A percentile compares a stretch with the other conserved stretches of the same genome.
These are phyloP conservation scores for Malthinus flaveolus DNA, from an alignment of 2,888 invertebrate species.

Conservation along the genomic window DNA sequence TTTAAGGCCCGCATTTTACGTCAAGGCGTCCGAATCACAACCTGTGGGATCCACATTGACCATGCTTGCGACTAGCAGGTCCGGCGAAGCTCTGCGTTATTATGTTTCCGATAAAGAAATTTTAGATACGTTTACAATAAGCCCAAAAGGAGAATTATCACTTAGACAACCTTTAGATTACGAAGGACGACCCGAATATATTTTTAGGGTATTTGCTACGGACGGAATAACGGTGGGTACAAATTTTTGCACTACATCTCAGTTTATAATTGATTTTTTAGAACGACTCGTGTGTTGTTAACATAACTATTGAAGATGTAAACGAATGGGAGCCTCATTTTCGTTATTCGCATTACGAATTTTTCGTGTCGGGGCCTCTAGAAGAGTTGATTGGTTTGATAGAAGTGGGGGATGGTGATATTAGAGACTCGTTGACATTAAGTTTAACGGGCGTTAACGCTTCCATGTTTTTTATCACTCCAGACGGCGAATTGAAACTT, in stretches of 20 bases:
- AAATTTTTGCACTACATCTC: neutral
- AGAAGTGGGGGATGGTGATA: constrained; percentile 87
- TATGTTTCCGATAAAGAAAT: constrained; percentile 75
- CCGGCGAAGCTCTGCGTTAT: constrained; percentile 70
- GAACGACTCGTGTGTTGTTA: constrained; percentile 84
- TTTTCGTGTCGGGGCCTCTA: constrained; percentile 57
- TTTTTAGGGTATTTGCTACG: constrained; percentile 80
- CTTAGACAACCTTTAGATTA: constrained; percentile 77
- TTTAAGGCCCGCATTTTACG: constrained; percentile 69
- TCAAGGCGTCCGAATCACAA: constrained; percentile 76
- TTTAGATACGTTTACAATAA: constrained; percentile 75
- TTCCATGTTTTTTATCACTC: constrained; percentile 63
- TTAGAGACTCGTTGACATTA: constrained; percentile 73
- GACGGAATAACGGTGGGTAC: constrained; percentile 71
- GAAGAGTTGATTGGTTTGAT: constrained; percentile 64
- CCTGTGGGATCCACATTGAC: constrained; percentile 74
- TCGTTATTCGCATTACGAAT: constrained; percentile 85
- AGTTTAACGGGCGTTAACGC: constrained; percentile 58
- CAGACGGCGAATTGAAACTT: constrained; percentile 69
- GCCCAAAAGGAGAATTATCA: constrained; percentile 77
- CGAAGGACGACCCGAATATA: constrained; percentile 71
- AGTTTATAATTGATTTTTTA: constrained; percentile 48
- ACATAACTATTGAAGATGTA: constrained; percentile 80
- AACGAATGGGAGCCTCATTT: constrained; percentile 95
- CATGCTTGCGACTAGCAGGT: constrained; percentile 69